Conservation (phyloP, 2,888 invertebrate genomes). For the Bedellia somnulentella region DNA sequence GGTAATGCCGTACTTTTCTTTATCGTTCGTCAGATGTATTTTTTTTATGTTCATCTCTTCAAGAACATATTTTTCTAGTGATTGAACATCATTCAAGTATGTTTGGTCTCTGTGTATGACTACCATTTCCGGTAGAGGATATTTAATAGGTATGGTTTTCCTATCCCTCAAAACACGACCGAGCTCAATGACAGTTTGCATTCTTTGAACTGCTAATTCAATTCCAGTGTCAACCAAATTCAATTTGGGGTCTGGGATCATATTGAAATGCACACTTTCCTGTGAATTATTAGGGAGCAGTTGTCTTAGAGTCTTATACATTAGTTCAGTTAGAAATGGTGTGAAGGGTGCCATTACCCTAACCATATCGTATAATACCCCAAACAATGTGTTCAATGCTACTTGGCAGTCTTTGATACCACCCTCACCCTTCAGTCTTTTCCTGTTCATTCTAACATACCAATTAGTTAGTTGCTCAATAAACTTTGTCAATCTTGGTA, state of each 20-base stretch:
- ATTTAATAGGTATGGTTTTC: slow-evolving; percentile 92
- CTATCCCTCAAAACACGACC: slow-evolving; percentile 92
- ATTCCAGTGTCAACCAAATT: slow-evolving; percentile 80
- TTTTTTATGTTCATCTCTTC: slow-evolving; percentile 92
- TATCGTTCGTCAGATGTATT: slow-evolving; percentile 84
- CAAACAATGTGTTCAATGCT: slow-evolving; percentile 86
- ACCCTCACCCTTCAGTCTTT: slow-evolving; percentile 89
- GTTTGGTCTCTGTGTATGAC: slow-evolving; percentile 84
- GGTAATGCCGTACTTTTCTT: slow-evolving; percentile 88
- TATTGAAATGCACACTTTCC: slow-evolving; percentile 89
- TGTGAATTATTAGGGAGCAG: slow-evolving; percentile 57
- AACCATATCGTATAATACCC: slow-evolving; percentile 85
- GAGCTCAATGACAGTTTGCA: slow-evolving; percentile 95
- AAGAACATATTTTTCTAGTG: slow-evolving; percentile 81
- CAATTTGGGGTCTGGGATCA: slow-evolving; percentile 76
- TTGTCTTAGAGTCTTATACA: slow-evolving; percentile 85
- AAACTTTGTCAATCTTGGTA: slow-evolving; percentile 90
- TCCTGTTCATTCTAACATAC: slow-evolving; percentile 97
- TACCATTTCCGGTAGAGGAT: slow-evolving; percentile 94
- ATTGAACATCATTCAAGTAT: slow-evolving; percentile 76
- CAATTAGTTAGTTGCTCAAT: slow-evolving; percentile 98
- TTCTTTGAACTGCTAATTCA: slow-evolving; percentile 85
- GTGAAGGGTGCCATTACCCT: slow-evolving; percentile 97
- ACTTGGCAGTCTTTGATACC: slow-evolving; percentile 79
- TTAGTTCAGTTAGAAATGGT: slow-evolving; percentile 92